phyloP scores from a whole-genome alignment of 2,113 vertebrate species.

The Python bivittatus region DNA sequence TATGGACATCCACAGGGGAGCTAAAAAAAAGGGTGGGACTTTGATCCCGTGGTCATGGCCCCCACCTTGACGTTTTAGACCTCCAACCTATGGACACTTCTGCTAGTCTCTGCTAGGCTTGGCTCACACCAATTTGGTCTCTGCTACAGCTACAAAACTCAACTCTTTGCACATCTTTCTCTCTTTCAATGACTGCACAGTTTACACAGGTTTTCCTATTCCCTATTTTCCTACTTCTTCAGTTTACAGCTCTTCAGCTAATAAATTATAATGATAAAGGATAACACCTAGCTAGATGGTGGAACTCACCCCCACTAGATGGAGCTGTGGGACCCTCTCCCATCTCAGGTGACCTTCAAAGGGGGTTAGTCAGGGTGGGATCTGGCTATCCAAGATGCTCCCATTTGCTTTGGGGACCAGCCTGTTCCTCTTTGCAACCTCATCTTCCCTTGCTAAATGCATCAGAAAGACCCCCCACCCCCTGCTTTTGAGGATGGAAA shows the following conservation, averaged over 20 bases:
- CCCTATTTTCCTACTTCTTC: too few species aligned
- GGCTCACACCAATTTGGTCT: too few species aligned
- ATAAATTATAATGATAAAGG: not conserved
- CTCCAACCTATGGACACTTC: too few species aligned
- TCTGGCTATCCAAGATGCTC: not conserved
- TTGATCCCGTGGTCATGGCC: too few species aligned
- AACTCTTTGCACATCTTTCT: too few species aligned
- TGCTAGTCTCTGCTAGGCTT: too few species aligned
- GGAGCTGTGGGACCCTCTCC: not conserved
- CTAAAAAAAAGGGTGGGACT: too few species aligned
- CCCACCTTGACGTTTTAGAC: too few species aligned
- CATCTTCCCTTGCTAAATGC: conserved; percentile 21
- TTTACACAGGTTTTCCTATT: too few species aligned
- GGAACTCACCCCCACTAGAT: not conserved
- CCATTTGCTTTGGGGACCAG: not conserved
- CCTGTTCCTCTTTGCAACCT: not conserved
- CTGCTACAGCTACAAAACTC: too few species aligned
- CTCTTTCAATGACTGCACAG: too few species aligned
- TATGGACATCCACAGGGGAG: too few species aligned
- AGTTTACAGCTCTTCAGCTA: not conserved
- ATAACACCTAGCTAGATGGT: not conserved
- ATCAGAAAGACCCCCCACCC: conserved; percentile 3
- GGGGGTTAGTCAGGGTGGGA: not conserved
- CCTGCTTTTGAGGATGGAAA: not conserved
- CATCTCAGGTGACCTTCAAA: not conserved